Conservation (phyloP, 2,113 vertebrate genomes). For the Plestiodon gilberti region DNA sequence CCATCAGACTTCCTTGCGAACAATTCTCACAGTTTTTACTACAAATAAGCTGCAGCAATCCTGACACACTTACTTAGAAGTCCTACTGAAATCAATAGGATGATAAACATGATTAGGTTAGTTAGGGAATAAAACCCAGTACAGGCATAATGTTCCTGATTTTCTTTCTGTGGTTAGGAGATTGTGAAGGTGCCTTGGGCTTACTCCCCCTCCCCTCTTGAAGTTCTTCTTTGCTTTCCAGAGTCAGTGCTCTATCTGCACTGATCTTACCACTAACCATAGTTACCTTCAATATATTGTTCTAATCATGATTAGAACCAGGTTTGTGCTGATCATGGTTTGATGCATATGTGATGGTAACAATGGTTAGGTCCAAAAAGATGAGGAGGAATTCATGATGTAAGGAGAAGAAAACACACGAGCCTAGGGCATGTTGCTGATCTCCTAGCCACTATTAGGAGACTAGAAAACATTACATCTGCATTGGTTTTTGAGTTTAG, state of each 20-base stretch:
- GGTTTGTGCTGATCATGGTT: background rate
- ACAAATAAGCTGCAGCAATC: background rate
- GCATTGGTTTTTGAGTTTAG: background rate
- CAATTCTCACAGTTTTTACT: background rate
- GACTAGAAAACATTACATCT: background rate
- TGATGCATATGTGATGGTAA: background rate
- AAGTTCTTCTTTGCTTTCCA: background rate
- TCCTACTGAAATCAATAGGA: background rate
- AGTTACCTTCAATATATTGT: background rate
- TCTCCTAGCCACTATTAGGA: background rate
- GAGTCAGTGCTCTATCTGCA: background rate
- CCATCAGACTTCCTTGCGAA: background rate
- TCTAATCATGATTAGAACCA: background rate
- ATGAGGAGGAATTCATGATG: background rate
- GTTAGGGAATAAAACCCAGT: background rate
- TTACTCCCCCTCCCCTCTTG: background rate
- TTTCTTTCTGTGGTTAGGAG: background rate
- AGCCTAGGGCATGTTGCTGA: background rate
- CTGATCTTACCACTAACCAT: background rate
- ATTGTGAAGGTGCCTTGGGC: background rate
- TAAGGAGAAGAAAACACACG: background rate
- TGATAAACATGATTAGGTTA: background rate
- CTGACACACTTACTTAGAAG: background rate
- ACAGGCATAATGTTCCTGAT: background rate
- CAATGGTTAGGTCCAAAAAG: background rate